A percentile compares a stretch with the other conserved stretches of the same genome.
Evolutionary conservation across 64 coral and sea anemone species (phyloP).

Genomic region (Stichodactyla helianthus): DNA sequence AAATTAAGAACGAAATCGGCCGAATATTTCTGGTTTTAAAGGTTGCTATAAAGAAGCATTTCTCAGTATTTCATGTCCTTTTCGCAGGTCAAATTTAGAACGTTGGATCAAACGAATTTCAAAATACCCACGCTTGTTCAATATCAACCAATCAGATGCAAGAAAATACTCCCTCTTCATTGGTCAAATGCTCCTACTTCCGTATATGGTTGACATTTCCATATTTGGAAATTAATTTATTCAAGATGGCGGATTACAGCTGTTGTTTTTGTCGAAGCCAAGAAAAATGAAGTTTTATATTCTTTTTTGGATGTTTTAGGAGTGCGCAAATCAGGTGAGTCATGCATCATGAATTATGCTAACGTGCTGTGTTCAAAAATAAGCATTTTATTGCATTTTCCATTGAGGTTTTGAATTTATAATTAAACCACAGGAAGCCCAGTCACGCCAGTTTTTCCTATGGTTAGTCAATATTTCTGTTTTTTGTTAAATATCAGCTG

Average conservation of each 20-base stretch:
- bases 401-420: too few relatives aligned
- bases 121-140: slow-evolving; percentile 16
- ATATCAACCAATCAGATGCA: background rate
- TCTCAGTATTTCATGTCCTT: background rate
- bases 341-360: background rate
- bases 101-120: slow-evolving; percentile 20
- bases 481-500: too few relatives aligned
- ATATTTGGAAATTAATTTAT: background rate
- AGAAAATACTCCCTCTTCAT: background rate
- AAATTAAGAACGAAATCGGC: background rate
- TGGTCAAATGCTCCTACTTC: background rate
- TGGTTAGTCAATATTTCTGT: too few relatives aligned
- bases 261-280: background rate
- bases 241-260: background rate
- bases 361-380: background rate
- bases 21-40: background rate
- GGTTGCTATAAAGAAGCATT: background rate
- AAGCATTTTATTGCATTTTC: too few relatives aligned
- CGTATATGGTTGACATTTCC: background rate
- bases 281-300: background rate
- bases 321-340: background rate
- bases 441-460: background rate
- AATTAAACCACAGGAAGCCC: background rate
- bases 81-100: background rate
- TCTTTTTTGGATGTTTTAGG: background rate